These are phyloP conservation scores for Cepaea hortensis DNA, from an alignment of 2,888 invertebrate genomes.

Conservation along the genomic window DNA sequence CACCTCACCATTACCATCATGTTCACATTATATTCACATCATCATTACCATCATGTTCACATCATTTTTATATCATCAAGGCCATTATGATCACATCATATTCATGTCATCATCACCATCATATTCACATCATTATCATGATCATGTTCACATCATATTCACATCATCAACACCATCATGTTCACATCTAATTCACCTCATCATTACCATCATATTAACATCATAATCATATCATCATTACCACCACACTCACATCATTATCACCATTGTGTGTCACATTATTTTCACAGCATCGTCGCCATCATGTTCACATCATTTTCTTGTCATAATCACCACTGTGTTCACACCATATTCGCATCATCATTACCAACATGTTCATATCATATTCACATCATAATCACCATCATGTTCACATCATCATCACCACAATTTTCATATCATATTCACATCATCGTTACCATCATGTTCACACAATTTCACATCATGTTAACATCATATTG, in stretches of 20 bases:
- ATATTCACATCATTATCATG: background rate
- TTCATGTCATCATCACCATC: background rate
- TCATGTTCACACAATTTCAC: background rate
- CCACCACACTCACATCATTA: background rate
- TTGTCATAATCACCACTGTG: background rate
- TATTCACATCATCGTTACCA: background rate
- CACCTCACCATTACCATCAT: background rate
- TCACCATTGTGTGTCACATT: constrained; percentile 24
- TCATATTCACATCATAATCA: too few relatives aligned
- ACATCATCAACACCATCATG: background rate
- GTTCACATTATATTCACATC: too few relatives aligned
- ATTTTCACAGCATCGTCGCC: constrained; percentile 26
- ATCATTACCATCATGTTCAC: background rate
- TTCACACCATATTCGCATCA: background rate
- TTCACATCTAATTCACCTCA: background rate
- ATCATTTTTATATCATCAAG: too few relatives aligned
- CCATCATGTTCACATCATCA: too few relatives aligned
- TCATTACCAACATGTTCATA: background rate
- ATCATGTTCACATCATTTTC: constrained; percentile 10
- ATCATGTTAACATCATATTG: background rate
- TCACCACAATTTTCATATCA: too few relatives aligned
- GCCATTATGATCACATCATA: too few relatives aligned
- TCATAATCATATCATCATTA: background rate
- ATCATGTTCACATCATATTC: background rate
- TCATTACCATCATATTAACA: background rate